A percentile compares a stretch with the other conserved stretches of the same genome.
Evolutionary conservation across 2,113 vertebrate species (phyloP).

Genomic region (Pao palembangensis): DNA sequence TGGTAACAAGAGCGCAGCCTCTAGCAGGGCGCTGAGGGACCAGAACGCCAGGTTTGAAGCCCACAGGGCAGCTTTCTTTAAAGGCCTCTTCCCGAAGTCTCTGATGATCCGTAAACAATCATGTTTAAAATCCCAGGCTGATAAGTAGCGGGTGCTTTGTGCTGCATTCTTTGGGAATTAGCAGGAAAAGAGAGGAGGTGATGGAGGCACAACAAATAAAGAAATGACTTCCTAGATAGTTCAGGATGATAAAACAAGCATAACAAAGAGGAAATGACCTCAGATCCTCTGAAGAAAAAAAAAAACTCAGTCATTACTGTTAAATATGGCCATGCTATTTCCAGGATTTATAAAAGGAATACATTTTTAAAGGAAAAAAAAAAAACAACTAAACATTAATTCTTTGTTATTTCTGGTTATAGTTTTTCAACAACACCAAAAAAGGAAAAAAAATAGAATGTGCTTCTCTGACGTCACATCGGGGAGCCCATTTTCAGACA

Average conservation of each 20-base stretch:
- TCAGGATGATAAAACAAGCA: slow-evolving; percentile 33
- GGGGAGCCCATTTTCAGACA: background rate
- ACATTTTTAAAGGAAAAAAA: too few relatives aligned
- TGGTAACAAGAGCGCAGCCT: slow-evolving; percentile 32
- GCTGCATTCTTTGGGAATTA: slow-evolving; percentile 28
- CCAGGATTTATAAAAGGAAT: background rate
- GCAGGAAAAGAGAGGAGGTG: slow-evolving; percentile 43
- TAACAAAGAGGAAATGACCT: slow-evolving; percentile 64
- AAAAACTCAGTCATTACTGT: slow-evolving; percentile 3
- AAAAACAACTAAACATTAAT: too few relatives aligned
- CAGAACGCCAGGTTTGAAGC: slow-evolving; percentile 23
- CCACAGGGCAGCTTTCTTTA: slow-evolving; percentile 15
- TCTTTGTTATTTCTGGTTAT: too few relatives aligned
- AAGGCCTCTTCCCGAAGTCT: slow-evolving; percentile 38
- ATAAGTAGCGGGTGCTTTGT: slow-evolving; percentile 44
- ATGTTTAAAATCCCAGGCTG: slow-evolving; percentile 42
- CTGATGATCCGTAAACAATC: slow-evolving; percentile 65
- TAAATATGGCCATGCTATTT: slow-evolving; percentile 8
- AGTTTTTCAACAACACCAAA: background rate
- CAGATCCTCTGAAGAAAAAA: slow-evolving; percentile 43
- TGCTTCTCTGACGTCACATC: background rate
- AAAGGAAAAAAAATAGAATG: too few relatives aligned
- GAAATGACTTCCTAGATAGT: slow-evolving; percentile 54
- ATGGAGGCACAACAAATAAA: slow-evolving; percentile 59
- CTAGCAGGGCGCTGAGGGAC: slow-evolving; percentile 32